Percentiles rank a stretch among this genome's conserved stretches.
These are phyloP conservation scores for Ariolimax columbianus DNA, from an alignment of 2,888 invertebrate genomes.

Conservation along the genomic window DNA sequence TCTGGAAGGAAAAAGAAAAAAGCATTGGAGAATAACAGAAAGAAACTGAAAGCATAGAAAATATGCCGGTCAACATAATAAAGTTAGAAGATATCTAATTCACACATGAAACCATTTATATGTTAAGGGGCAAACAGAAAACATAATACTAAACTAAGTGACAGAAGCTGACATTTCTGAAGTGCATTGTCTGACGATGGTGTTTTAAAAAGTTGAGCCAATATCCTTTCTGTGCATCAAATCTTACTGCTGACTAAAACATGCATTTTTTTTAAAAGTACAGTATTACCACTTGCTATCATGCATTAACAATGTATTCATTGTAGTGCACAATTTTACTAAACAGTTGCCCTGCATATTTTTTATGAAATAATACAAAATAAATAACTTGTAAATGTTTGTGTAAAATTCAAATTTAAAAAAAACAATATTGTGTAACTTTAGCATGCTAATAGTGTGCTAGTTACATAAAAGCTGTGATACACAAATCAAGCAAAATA, in stretches of 20 bases:
- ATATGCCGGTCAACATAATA: not conserved
- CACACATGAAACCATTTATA: not conserved
- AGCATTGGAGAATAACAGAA: not conserved
- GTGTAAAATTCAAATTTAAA: not conserved
- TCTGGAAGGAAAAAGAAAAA: not conserved
- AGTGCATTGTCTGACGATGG: not conserved
- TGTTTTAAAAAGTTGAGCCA: not conserved
- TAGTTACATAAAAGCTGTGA: not conserved
- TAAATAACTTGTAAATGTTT: not conserved
- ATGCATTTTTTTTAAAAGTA: not conserved
- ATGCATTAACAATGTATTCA: not conserved
- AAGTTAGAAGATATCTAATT: not conserved
- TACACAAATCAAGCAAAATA: not conserved
- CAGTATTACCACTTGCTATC: not conserved
- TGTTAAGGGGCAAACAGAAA: not conserved
- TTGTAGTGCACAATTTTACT: not conserved
- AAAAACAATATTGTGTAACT: not conserved
- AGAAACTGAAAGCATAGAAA: not conserved
- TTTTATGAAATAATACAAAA: not conserved
- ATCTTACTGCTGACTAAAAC: not conserved
- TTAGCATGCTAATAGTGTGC: not conserved
- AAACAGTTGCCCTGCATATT: not conserved
- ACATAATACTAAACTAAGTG: not conserved
- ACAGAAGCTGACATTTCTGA: not conserved
- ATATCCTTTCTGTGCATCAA: slow-evolving; percentile 34